Evolutionary conservation across 1,140 invertebrate genomes (phyloP).

Genomic region (Medauroidea extradentata): DNA sequence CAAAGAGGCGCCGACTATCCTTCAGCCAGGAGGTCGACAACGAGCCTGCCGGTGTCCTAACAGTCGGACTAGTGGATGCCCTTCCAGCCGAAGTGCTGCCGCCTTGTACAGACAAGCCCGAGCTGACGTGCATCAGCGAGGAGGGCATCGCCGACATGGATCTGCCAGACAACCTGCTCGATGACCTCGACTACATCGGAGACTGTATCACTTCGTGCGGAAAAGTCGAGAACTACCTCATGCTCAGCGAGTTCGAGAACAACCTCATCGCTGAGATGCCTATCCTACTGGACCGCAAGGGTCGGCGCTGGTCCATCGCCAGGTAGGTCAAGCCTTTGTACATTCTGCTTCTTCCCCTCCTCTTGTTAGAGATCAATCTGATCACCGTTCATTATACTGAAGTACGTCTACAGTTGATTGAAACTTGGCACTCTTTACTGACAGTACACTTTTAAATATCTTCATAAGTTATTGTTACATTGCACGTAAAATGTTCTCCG

Average conservation of each 20-base stretch:
- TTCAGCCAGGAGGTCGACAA: constrained; percentile 54
- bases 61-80: too few species aligned
- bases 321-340: constrained; percentile 33
- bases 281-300: constrained; percentile 61
- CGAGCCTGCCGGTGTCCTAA: neutral
- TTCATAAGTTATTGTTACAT: too few species aligned
- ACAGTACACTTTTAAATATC: too few species aligned
- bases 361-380: too few species aligned
- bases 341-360: too few species aligned
- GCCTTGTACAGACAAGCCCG: constrained; percentile 66
- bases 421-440: too few species aligned
- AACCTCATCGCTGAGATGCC: constrained; percentile 76
- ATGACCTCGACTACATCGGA: constrained; percentile 75
- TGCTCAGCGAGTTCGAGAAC: constrained; percentile 83
- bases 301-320: constrained; percentile 65
- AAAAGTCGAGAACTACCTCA: constrained; percentile 82
- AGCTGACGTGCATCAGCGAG: constrained; percentile 82
- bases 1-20: constrained; percentile 51
- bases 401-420: too few species aligned
- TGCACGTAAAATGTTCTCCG: too few species aligned
- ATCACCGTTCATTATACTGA: too few species aligned
- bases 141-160: constrained; percentile 81
- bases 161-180: constrained; percentile 73
- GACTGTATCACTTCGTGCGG: constrained; percentile 86
- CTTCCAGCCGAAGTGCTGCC: too few species aligned